Evolutionary conservation across 2,797 vertebrate genomes (phyloP), one percentile per base, ranked within the genome.

Genomic region (Poecilia velifera): DNA sequence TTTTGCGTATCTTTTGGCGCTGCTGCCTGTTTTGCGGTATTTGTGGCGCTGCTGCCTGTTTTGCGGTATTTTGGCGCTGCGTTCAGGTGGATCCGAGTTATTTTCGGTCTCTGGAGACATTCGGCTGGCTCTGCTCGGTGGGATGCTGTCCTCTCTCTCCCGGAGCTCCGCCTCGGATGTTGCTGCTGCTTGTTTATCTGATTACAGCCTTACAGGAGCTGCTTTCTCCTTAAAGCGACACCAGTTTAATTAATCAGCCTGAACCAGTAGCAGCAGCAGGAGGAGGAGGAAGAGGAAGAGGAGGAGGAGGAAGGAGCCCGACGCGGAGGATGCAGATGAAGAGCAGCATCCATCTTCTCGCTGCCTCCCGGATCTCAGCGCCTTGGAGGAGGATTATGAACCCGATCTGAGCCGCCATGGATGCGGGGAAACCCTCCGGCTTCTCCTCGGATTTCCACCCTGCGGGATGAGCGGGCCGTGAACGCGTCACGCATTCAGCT

Each of bases 151-250:
- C 68, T 51, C 70, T 45, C 72, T 62, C 51, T 46, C 62, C 34
- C 62, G 72, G 43, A 87, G 87, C 81, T 93, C 89, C 87, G 77
- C 90, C 87, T 92, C 77, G 76, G 82, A 86, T 82, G 83, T 76
- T 91, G 87, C 84, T 77, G 78, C 57, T 25, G 87, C 47, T 75
- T 78, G 85, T 83, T 87, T 76, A 88, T 91, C 86, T 86, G 84
- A 87, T 91, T 86, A 79, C 82, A 55, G 51, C 78, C 51, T 85
- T 55, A 84, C 76, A 25, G 76, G 89, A 77, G 80, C 79, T 81
- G 84, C 77, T 85, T 75, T 93, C 91, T 91, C 89, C 92, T 94
- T 94, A 91, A 94, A 93, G 92, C 88, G 87, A 92, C 91, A 46
- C 73, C 68, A 77, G 49, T 74, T 92, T 92, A 82, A 93, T 93